Base-by-base conservation (phyloP, 2,797 vertebrate genomes). In the Nothura maculosa region DNA sequence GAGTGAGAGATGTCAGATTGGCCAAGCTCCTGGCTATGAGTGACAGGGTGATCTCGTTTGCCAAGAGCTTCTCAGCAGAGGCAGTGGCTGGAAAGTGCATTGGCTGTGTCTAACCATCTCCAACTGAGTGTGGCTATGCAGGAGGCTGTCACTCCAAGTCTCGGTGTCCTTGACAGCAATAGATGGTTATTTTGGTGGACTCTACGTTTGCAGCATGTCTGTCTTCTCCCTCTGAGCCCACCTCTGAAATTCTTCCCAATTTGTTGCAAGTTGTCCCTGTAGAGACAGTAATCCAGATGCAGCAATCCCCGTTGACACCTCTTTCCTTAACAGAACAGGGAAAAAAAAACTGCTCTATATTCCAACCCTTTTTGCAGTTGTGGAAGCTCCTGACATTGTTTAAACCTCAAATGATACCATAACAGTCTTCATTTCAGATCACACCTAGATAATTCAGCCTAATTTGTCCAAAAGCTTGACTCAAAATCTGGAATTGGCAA, bases 41-140 rank as follows among this genome's bases (percentile, higher is more conserved):
- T 92, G 92, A 64, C 88, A 89, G 66, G 12, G 28, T 55, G 40
- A 8, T 30, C 58, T 90, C 54, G 1, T 58, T 32, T 94, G 72
- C 88, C 85, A 82, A 78, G 89, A 92, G 52, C 64, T 14, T 85
- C 93, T 93, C 85, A 89, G 89, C 45, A 82, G 45, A 90, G 61
- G 16, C 9, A 32, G 72, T 16, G 90, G 61, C 85, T 74, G 88
- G 32, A 64, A 67, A 74, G 61, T n/a, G 48, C 36, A 7, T 13
- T 55, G 68, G 81, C 15, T 45, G 18, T 75, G 81, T 50, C 75
- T 55, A 27, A n/a, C 75, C 68, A 2, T 28, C 45, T 87, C 93
- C 81, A 85, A 68, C 83, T 85, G 92, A 64, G 68, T 0, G 1
- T 24, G 62, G 45, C 88, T 82, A 84, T 72, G 78, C 68, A 60